phyloP scores from a whole-genome alignment of 1,140 invertebrate species.

The Trialeurodes vaporariorum region DNA sequence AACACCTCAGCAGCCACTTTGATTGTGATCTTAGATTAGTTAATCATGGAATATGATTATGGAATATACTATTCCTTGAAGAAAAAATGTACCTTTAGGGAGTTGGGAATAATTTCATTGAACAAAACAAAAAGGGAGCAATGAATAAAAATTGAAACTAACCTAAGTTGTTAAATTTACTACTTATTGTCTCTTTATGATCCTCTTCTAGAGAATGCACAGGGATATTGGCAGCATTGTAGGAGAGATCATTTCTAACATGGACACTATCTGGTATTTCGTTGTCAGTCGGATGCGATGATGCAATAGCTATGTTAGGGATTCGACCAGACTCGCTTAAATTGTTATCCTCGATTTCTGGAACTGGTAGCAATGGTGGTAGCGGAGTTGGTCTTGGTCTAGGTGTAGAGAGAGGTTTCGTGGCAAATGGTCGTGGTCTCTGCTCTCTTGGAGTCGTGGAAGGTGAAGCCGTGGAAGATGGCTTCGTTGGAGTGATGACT shows the following conservation, averaged over 20 bases:
- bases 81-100: too few relatives aligned
- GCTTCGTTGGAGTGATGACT: constrained; percentile 30
- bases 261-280: constrained; percentile 43
- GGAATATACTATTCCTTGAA: too few relatives aligned
- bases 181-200: constrained; percentile 50
- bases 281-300: constrained; percentile 42
- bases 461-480: constrained; percentile 23
- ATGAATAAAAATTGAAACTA: too few relatives aligned
- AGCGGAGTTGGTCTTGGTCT: constrained; percentile 19
- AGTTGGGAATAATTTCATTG: too few relatives aligned
- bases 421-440: constrained; percentile 26
- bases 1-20: background rate
- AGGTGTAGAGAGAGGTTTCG: constrained; percentile 18
- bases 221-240: constrained; percentile 44
- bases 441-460: constrained; percentile 20
- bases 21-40: background rate
- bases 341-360: constrained; percentile 24
- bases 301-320: constrained; percentile 47
- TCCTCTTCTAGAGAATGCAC: constrained; percentile 47
- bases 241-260: constrained; percentile 37
- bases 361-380: constrained; percentile 10
- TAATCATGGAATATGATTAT: background rate
- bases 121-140: too few relatives aligned
- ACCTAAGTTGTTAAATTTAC: constrained; percentile 58
- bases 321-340: constrained; percentile 27